Evolutionary conservation across 2,113 vertebrate species (phyloP).

Genomic region (Chaetodon trifascialis): DNA sequence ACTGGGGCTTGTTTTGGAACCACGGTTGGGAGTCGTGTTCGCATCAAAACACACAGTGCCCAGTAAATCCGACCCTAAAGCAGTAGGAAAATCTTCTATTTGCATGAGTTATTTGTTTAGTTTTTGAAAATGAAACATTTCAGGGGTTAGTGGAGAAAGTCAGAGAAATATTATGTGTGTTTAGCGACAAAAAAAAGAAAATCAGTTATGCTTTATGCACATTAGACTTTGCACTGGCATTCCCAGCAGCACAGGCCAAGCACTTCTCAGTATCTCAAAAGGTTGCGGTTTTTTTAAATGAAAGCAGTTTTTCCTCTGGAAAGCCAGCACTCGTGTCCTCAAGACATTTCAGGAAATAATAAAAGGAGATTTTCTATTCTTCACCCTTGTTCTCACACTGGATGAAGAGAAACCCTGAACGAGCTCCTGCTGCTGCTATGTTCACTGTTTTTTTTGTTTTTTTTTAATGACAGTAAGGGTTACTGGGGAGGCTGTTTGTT

Average conservation of each 20-base stretch:
- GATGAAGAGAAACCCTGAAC: constrained; percentile 40
- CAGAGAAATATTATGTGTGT: constrained; percentile 19
- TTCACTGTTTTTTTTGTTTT: not conserved
- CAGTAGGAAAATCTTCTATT: constrained; percentile 1
- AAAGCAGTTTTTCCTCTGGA: constrained; percentile 53
- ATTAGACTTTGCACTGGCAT: constrained; percentile 36
- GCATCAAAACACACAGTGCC: constrained; percentile 16
- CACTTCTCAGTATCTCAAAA: constrained; percentile 34
- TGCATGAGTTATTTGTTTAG: constrained; percentile 29
- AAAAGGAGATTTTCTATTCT: constrained; percentile 37
- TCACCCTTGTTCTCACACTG: constrained; percentile 26
- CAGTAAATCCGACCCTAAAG: not conserved
- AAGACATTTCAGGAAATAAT: constrained; percentile 65
- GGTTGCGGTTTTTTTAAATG: constrained; percentile 43
- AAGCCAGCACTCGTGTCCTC: constrained; percentile 49
- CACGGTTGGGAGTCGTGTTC: not conserved
- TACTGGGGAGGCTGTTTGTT: not conserved
- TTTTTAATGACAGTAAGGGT: not conserved
- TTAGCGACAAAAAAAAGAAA: constrained; percentile 23
- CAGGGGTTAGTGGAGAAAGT: constrained; percentile 29
- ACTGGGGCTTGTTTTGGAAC: not conserved
- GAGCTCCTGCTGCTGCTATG: constrained; percentile 28
- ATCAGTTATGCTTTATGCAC: constrained; percentile 38
- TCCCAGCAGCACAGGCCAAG: constrained; percentile 33
- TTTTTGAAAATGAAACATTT: constrained; percentile 7